A percentile compares a stretch with the other conserved stretches of the same genome.
These are phyloP conservation scores for Leptinotarsa texana DNA, from an alignment of 1,140 invertebrate species.

Conservation along the genomic window DNA sequence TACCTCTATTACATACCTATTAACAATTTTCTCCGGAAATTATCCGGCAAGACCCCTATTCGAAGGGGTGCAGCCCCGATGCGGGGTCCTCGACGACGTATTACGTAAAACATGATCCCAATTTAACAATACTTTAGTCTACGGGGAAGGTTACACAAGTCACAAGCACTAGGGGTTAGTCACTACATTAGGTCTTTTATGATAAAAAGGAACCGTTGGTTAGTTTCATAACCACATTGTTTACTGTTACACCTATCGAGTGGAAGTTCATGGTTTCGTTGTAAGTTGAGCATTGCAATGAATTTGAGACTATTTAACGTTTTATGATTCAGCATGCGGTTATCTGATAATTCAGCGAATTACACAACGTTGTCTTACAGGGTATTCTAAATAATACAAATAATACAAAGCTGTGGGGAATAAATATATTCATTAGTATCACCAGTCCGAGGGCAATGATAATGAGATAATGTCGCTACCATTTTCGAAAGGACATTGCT, in stretches of 20 bases:
- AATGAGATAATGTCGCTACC: no score
- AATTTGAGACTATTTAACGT: no score
- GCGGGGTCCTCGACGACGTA: conserved; percentile 21
- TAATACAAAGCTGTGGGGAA: no score
- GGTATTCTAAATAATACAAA: no score
- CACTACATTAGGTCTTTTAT: conserved; percentile 7
- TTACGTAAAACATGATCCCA: conserved; percentile 26
- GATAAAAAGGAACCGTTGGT: not conserved
- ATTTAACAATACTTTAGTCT: conserved; percentile 4
- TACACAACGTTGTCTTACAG: no score
- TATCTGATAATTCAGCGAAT: no score
- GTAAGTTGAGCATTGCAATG: not conserved
- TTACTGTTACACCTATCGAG: not conserved
- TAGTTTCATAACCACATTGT: not conserved
- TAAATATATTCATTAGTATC: no score
- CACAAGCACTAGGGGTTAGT: conserved; percentile 22
- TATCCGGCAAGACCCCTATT: conserved; percentile 22
- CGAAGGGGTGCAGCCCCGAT: conserved; percentile 17
- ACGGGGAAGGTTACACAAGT: not conserved
- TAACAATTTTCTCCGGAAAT: conserved; percentile 27
- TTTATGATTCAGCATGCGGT: no score
- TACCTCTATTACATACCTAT: conserved; percentile 28
- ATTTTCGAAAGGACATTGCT: no score
- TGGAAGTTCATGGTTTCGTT: not conserved
- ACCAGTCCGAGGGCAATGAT: no score